Conservation (phyloP, 2,888 invertebrate genomes). For the Leptopilina myrica region DNA sequence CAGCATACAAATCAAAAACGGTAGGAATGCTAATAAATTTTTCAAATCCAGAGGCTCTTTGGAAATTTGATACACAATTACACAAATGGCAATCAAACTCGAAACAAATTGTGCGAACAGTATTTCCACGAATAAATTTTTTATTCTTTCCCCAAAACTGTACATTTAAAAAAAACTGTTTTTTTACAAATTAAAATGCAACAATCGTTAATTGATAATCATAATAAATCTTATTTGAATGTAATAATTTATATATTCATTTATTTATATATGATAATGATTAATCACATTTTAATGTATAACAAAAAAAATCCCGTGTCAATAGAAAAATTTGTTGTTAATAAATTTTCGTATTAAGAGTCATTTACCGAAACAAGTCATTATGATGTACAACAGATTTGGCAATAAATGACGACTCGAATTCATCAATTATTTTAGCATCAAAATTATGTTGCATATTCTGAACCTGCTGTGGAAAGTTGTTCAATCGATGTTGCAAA, state of each 20-base stretch:
- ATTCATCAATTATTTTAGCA: neutral
- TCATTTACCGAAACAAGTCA: neutral
- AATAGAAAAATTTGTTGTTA: too few species aligned
- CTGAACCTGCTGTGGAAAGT: neutral
- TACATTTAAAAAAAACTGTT: neutral
- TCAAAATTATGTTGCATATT: neutral
- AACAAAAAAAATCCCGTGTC: too few species aligned
- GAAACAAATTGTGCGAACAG: neutral
- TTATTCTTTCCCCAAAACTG: neutral
- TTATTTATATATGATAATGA: too few species aligned
- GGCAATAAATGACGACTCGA: neutral
- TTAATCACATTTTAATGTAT: too few species aligned
- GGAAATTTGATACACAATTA: conserved; percentile 3
- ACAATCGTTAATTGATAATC: too few species aligned
- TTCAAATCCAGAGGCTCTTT: neutral
- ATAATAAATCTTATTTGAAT: too few species aligned
- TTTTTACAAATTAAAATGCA: too few species aligned
- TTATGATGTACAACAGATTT: neutral
- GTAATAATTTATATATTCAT: too few species aligned
- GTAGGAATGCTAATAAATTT: neutral
- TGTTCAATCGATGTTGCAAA: conserved; percentile 1
- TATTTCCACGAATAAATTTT: neutral
- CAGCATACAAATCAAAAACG: neutral
- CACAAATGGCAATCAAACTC: neutral
- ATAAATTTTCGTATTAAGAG: neutral